Evolutionary conservation across 2,888 invertebrate genomes (phyloP).

Genomic region (Caenorhabditis sp.): DNA sequence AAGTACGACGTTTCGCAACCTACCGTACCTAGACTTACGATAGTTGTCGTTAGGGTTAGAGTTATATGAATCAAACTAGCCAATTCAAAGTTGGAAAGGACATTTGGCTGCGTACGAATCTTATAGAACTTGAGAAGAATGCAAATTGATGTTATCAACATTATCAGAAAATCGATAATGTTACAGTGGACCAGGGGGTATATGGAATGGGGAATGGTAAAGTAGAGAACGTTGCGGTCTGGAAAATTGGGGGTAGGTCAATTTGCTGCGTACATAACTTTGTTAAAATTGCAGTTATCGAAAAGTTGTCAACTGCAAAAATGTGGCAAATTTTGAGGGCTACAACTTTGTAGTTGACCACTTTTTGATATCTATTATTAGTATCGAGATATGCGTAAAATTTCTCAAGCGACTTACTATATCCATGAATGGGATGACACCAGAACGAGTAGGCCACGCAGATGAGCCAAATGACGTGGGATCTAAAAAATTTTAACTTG

Average conservation of each 20-base stretch:
- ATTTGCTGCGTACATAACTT: too few species aligned
- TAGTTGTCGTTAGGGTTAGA: neutral
- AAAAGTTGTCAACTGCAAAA: too few species aligned
- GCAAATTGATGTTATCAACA: neutral
- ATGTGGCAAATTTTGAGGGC: too few species aligned
- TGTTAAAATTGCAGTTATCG: too few species aligned
- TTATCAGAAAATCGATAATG: neutral
- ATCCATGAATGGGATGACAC: slow-evolving; percentile 23
- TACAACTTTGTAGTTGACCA: too few species aligned
- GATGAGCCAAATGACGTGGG: slow-evolving; percentile 27
- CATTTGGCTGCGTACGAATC: slow-evolving; percentile 21
- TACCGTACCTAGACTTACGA: slow-evolving; percentile 61
- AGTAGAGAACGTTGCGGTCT: slow-evolving; percentile 20
- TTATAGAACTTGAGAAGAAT: neutral
- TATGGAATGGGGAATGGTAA: neutral
- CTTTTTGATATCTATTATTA: too few species aligned
- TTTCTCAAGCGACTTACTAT: too few species aligned
- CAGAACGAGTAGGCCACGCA: slow-evolving; percentile 5
- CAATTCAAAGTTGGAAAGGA: slow-evolving; percentile 32
- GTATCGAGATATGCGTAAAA: neutral
- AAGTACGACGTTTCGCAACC: neutral
- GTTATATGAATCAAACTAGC: slow-evolving; percentile 21
- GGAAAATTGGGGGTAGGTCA: slow-evolving; percentile 12
- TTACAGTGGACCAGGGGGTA: slow-evolving; percentile 13
- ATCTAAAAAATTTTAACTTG: neutral